Evolutionary conservation across 2,888 invertebrate genomes (phyloP), one percentile per base, ranked within the genome.

Genomic region (Therioaphis trifolii): DNA sequence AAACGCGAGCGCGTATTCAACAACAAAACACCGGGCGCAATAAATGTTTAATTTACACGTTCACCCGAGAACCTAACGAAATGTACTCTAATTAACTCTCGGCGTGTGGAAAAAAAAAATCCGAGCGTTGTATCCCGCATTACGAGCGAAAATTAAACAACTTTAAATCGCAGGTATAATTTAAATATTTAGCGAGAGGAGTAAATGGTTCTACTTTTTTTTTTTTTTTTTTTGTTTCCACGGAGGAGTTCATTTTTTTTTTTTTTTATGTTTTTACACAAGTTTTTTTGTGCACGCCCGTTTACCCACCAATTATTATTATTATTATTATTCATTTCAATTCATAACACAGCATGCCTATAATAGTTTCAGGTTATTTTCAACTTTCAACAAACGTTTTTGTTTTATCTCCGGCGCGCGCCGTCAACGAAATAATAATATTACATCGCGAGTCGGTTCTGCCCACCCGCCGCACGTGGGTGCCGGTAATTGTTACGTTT

Each of bases 31-130:
- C 35, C 5, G 24, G 35, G 24, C 40, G 55, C 24, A 35, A 68
- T 52, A 66, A 49, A 49, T 49, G 49, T 77, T 63, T 66, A 49
- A 66, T 66, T 77, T 35, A n/a, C 29, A 21, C 63, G n/a, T 72
- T 52, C 29, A 11, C 11, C 27, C 49, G 76, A 11, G 21, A 49
- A 21, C 49, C 18, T 11, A 43, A 63, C 29, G 29, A 49, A 75
- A 61, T 43, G 43, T 43, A 49, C 77, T 49, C 29, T 66, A 76
- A 77, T 66, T 49, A 66, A 29, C 49, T 29, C n/a, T 12, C 21
- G 14, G n/a, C 2, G 4, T 9, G 29, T 35, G 35, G 49, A 29
- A 29, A 49, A 72, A 27, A 27, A 46, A 58, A 46, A 69, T 46
- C 49, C 11, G 1, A 46, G n/a, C 14, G 18, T 0, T 12, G 21